Base-by-base conservation (phyloP, 2,888 invertebrate genomes). In the Limnephilus marmoratus region DNA sequence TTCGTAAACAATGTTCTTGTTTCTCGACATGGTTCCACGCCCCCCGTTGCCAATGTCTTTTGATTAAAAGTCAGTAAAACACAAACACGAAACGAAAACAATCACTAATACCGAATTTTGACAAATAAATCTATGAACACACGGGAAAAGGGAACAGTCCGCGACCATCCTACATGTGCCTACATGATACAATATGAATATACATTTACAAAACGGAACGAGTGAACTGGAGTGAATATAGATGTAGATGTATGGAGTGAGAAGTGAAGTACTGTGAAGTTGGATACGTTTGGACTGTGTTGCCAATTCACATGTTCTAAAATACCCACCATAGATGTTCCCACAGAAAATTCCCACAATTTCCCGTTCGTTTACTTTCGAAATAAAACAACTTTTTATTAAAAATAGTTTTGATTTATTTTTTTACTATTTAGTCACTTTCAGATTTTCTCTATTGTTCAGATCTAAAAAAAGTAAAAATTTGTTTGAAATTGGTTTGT, bases 1-100 rank as follows among this genome's bases (percentile, higher is more conserved):
- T 96, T 98, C 98, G 95, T 98, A 97, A 94, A 98, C 97, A 94
- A 98, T 97, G 95, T 98, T 98, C 95, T 97, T 96, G 94, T 96
- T 96, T 95, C 95, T 96, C 90, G 95, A 95, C 96, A 95, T 95
- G 93, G 91, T 94, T n/a, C 24, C 68, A n/a, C 68, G 68, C 68
- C 68, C 24, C 68, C 53, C 18, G 24, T 37, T 41, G 41, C 45
- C n/a, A 90, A 81, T 13, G 88, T 68, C 68, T 68, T 68, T 68
- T 68, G 83, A 24, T 37, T 83, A 83, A 37, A 37, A 83, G 24
- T 83, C 83, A 83, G 37, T 83, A 11, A 83, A 31, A 83, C 34
- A 83, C 82, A 83, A 31, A 34, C 83, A 24, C 68, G 68, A 68
- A 68, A 68, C 68, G 37, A 9, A 83, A 34, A 83, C 83, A 24